Evolutionary conservation across 2,113 vertebrate species (phyloP).

Genomic region (Crotalus horridus): DNA sequence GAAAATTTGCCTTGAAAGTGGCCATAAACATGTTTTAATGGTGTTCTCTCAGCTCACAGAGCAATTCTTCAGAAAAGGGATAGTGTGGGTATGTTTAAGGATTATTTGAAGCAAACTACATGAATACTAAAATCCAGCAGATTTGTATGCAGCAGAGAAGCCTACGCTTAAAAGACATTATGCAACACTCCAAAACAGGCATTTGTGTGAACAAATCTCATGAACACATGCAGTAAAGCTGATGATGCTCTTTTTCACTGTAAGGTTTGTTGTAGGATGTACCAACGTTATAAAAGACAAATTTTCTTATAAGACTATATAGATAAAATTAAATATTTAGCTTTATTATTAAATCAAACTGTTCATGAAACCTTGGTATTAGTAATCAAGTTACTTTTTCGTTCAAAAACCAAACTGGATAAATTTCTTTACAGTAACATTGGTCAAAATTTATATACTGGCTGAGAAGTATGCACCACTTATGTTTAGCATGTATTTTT

Average conservation of each 20-base stretch:
- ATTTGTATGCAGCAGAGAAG: slow-evolving; percentile 94
- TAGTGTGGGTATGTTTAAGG: slow-evolving; percentile 73
- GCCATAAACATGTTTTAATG: slow-evolving; percentile 69
- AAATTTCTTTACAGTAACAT: neutral
- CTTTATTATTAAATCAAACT: neutral
- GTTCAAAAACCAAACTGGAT: neutral
- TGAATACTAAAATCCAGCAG: slow-evolving; percentile 96
- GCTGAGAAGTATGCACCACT: neutral
- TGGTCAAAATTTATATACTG: neutral
- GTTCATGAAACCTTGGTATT: neutral
- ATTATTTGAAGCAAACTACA: slow-evolving; percentile 97
- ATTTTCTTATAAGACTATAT: neutral
- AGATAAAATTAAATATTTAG: neutral
- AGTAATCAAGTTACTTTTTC: slow-evolving; percentile 3
- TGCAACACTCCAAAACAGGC: slow-evolving; percentile 99
- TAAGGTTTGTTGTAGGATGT: slow-evolving; percentile 92
- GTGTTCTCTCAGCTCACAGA: slow-evolving; percentile 92
- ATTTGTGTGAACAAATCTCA: slow-evolving; percentile 94
- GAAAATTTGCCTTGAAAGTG: slow-evolving; percentile 25
- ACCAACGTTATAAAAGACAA: slow-evolving; percentile 54
- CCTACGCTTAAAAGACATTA: slow-evolving; percentile 97
- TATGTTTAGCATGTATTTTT: slow-evolving; percentile 6
- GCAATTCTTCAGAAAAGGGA: slow-evolving; percentile 85
- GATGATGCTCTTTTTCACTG: slow-evolving; percentile 87
- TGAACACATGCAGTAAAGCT: slow-evolving; percentile 98